Conservation (phyloP, 2,888 invertebrate genomes). For the Pseudolycoriella hygida region DNA sequence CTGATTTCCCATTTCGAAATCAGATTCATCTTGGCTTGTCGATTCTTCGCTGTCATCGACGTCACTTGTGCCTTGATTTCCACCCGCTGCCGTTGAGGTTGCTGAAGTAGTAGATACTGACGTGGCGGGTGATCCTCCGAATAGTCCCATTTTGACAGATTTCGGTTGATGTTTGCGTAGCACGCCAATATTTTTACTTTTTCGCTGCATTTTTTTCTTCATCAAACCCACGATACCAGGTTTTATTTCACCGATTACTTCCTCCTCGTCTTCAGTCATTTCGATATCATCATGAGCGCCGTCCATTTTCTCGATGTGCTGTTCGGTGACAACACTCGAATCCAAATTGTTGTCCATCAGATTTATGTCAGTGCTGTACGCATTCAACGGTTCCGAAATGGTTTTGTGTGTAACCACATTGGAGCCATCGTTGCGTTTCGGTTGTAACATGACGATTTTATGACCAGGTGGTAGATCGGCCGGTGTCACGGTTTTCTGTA, state of each 20-base stretch:
- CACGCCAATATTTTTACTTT: neutral
- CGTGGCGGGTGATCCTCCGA: slow-evolving; percentile 13
- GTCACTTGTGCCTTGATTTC: neutral
- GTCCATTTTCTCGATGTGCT: slow-evolving; percentile 21
- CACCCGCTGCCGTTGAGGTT: neutral
- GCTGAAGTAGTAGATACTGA: neutral
- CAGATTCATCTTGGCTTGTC: neutral
- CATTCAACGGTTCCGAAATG: slow-evolving; percentile 30
- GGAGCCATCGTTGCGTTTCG: slow-evolving; percentile 16
- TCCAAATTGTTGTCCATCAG: slow-evolving; percentile 22
- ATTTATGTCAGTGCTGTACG: slow-evolving; percentile 42
- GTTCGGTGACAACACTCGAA: neutral
- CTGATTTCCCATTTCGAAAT: neutral
- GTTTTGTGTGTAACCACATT: slow-evolving; percentile 3
- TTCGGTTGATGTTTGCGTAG: slow-evolving; percentile 8
- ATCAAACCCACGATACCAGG: neutral
- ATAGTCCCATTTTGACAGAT: slow-evolving; percentile 16
- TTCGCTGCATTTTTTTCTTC: neutral
- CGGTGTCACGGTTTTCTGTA: slow-evolving; percentile 17
- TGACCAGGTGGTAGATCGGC: slow-evolving; percentile 15
- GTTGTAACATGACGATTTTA: slow-evolving; percentile 34
- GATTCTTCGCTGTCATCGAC: neutral
- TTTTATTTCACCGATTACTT: neutral
- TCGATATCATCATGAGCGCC: slow-evolving; percentile 17
- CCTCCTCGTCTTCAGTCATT: neutral